Evolutionary conservation across 1,140 invertebrate species (phyloP), one percentile per base, ranked within the genome.

Genomic region (Neodiprion lecontei): DNA sequence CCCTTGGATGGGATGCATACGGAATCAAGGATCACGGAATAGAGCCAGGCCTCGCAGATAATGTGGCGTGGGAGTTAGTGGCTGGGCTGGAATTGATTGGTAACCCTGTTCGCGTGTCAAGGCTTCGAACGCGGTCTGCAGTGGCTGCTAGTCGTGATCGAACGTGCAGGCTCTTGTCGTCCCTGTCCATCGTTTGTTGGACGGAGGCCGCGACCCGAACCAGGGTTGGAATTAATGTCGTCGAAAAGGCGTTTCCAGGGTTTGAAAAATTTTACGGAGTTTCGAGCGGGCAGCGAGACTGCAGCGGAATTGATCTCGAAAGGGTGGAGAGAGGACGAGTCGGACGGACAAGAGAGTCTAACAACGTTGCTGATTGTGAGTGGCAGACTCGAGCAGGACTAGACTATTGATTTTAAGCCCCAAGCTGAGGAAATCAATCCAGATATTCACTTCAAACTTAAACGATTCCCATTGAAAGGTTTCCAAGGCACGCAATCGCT

Each of bases 71-170:
- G 47, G 47, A 69, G 75, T 80, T 82, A 76, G 76, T 73, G 77
- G 76, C 40, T 83, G 84, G 84, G 82, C 84, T 86, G 82, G 84
- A 80, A 85, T 85, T 85, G 85, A 85, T 86, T 84, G 84, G 82
- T 82, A 85, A 83, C 79, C 82, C 80, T 81, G 76, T 77, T 79
- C 69, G 72, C 70, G 74, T 75, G 74, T 72, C 74, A 75, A 75
- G 74, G 74, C 49, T 75, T 23, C 28, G 5, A 40, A 40, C 28
- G 28, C 2, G 28, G 2, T 40, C 28, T 40, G 5, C 28, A 40
- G 28, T 40, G 28, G 28, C 28, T 40, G 28, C 28, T 40, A 40
- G 28, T 40, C 2, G 28, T 40, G 28, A 40, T 40, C 28, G 28
- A 40, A 40, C 28, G 28, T 40, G 28, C 28, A 40, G 28, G 28